Conservation (phyloP, 2,113 vertebrate species). For the Hippocampus abdominalis region DNA sequence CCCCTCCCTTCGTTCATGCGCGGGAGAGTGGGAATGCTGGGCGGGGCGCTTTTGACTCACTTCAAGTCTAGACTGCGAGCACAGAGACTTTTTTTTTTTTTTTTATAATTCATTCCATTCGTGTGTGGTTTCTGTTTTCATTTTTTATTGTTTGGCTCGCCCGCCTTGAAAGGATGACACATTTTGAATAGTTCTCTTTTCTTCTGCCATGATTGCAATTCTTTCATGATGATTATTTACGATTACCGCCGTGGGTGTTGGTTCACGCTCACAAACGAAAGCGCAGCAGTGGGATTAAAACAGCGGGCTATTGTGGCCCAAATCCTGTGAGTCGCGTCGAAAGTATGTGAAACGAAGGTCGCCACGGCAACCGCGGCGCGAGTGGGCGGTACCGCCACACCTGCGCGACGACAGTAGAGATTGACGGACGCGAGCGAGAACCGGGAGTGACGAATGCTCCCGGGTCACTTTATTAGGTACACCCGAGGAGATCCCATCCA, state of each 20-base stretch:
- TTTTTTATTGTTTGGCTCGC: background rate
- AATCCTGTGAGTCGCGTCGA: background rate
- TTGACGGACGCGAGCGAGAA: background rate
- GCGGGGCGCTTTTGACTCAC: background rate
- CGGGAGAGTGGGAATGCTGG: background rate
- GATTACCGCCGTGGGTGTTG: background rate
- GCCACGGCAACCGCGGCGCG: background rate
- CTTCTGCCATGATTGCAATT: background rate
- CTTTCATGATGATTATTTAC: background rate
- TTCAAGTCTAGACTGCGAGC: background rate
- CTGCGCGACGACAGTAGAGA: background rate
- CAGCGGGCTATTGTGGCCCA: background rate
- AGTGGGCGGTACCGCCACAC: background rate
- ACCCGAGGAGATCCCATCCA: background rate
- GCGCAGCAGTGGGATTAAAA: background rate
- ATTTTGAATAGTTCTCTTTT: background rate
- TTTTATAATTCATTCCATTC: slow-evolving; percentile 1
- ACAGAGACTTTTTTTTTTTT: background rate
- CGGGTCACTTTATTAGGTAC: background rate
- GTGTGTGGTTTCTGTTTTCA: background rate
- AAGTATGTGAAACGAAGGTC: background rate
- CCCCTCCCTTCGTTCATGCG: background rate
- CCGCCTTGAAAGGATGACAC: background rate
- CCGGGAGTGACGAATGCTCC: too few relatives aligned
- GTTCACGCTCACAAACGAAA: background rate